phyloP scores from a whole-genome alignment of 2,797 vertebrate genomes.

The Oreochromis mossambicus region DNA sequence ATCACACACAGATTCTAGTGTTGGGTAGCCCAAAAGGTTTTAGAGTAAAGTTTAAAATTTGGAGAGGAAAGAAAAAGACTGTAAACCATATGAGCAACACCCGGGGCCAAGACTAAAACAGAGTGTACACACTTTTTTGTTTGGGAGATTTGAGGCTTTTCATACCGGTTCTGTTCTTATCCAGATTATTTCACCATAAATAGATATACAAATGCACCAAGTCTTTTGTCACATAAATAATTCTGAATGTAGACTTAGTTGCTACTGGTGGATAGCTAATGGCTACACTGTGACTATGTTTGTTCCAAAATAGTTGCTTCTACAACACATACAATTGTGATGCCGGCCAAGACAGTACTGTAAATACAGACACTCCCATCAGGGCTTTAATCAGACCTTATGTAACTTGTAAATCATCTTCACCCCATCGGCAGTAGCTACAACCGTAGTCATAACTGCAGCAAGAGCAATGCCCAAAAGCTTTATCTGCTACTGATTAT shows the following conservation, averaged over 20 bases:
- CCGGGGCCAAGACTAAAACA: background rate
- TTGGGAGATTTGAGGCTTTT: background rate
- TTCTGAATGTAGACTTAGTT: background rate
- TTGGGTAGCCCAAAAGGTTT: background rate
- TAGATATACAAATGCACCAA: background rate
- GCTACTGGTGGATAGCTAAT: background rate
- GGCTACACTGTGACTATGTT: background rate
- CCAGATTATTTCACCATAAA: background rate
- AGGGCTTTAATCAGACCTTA: background rate
- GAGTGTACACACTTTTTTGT: background rate
- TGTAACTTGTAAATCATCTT: background rate
- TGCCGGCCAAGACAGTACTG: background rate
- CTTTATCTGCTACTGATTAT: background rate
- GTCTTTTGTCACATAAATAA: background rate
- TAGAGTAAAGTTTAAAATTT: conserved; percentile 19
- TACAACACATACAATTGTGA: background rate
- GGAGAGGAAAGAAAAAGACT: background rate
- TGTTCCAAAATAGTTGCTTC: background rate
- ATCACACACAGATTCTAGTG: background rate
- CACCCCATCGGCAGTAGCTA: background rate
- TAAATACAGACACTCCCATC: background rate
- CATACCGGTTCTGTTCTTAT: background rate
- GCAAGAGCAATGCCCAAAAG: background rate
- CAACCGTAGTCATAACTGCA: background rate
- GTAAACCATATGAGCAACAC: conserved; percentile 62